These are phyloP conservation scores for Halocaridina rubra DNA, from an alignment of 2,888 invertebrate species.

Conservation along the genomic window DNA sequence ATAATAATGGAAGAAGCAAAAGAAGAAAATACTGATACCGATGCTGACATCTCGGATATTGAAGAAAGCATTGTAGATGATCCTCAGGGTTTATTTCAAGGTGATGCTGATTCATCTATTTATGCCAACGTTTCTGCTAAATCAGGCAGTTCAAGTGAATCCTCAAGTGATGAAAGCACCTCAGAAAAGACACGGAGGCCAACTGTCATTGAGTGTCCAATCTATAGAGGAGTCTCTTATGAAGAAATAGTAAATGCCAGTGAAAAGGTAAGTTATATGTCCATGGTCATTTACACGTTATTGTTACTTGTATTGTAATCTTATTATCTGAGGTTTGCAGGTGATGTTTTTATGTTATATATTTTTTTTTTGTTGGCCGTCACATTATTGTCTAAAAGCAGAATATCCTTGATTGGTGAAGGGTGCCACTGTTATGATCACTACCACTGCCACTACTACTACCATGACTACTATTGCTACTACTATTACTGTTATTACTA, in stretches of 20 bases:
- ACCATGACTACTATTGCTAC: too few species aligned
- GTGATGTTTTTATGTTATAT: slow-evolving; percentile 5
- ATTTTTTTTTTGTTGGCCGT: background rate
- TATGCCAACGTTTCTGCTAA: background rate
- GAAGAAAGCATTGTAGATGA: background rate
- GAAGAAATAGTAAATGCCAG: background rate
- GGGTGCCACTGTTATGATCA: background rate
- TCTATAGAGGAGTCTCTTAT: background rate
- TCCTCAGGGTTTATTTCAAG: too few species aligned
- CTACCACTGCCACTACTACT: background rate
- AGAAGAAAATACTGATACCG: background rate
- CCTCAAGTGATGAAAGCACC: background rate
- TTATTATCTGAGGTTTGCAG: slow-evolving; percentile 3
- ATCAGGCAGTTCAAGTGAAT: background rate
- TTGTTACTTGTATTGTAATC: background rate
- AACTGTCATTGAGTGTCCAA: slow-evolving; percentile 14
- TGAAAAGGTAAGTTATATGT: slow-evolving; percentile 34
- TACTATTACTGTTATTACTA: background rate
- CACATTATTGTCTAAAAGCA: slow-evolving; percentile 40
- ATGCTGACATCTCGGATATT: background rate
- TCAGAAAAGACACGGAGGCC: background rate
- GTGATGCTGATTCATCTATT: background rate
- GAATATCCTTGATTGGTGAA: slow-evolving; percentile 38
- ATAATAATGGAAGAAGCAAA: background rate
- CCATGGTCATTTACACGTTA: background rate